Conservation (phyloP, 2,888 invertebrate species). For the Spilarctia lutea region DNA sequence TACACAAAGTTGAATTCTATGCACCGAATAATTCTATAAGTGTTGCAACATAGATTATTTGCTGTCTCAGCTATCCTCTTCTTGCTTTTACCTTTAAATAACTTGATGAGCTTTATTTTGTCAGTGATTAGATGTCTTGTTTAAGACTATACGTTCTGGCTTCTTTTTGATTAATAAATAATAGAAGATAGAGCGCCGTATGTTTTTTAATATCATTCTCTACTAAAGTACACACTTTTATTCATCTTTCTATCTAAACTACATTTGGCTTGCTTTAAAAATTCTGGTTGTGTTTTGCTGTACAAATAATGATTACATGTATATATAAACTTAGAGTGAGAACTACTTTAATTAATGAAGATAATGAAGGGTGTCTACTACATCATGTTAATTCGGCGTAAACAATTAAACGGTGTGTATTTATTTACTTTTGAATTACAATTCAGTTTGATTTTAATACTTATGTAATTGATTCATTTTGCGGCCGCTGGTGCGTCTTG, state of each 20-base stretch:
- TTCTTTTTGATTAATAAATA: neutral
- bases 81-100: neutral
- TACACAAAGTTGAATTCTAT: neutral
- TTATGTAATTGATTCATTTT: conserved; percentile 11
- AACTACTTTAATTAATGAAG: neutral
- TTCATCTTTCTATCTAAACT: too few relatives aligned
- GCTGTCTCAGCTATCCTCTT: neutral
- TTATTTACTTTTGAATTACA: neutral
- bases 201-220: neutral
- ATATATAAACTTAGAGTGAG: neutral
- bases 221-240: too few relatives aligned
- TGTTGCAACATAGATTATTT: neutral
- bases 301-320: neutral
- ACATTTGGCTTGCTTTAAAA: too few relatives aligned
- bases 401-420: neutral
- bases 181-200: neutral
- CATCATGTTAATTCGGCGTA: neutral
- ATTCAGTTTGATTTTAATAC: neutral
- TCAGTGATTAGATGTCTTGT: neutral
- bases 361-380: neutral
- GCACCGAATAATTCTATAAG: neutral
- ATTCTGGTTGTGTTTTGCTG: neutral
- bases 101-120: neutral
- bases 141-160: neutral
- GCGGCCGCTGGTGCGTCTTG: neutral